A percentile compares a stretch with the other conserved stretches of the same genome.
Evolutionary conservation across 2,113 vertebrate species (phyloP).

Genomic region (Silurus meridionalis): DNA sequence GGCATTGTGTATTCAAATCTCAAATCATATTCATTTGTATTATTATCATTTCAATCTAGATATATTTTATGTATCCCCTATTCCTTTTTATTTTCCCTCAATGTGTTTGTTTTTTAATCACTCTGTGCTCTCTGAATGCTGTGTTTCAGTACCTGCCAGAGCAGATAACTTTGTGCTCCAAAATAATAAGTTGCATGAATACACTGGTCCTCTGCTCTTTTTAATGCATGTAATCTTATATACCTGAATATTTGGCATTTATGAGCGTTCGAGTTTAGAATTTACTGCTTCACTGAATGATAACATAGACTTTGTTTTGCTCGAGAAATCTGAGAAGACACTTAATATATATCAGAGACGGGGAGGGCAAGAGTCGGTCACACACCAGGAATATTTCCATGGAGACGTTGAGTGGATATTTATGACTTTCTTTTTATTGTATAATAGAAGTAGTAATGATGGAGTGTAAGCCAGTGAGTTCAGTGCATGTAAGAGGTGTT

Average conservation of each 20-base stretch:
- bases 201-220: conserved; percentile 19
- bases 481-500: conserved; percentile 8
- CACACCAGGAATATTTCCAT: conserved; percentile 44
- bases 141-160: neutral
- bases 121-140: neutral
- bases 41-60: neutral
- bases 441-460: conserved; percentile 23
- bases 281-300: conserved; percentile 49
- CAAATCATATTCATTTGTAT: neutral
- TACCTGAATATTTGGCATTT: conserved; percentile 47
- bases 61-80: neutral
- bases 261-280: conserved; percentile 45
- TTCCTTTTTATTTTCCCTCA: neutral
- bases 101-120: neutral
- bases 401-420: conserved; percentile 44
- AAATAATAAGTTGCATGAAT: conserved; percentile 30
- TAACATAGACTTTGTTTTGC: conserved; percentile 49
- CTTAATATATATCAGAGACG: conserved; percentile 43
- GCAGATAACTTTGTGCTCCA: conserved; percentile 27
- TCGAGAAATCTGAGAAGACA: conserved; percentile 42
- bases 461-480: neutral
- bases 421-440: conserved; percentile 47
- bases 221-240: conserved; percentile 46
- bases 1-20: neutral
- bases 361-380: conserved; percentile 36